Percentiles rank a stretch among this genome's conserved stretches.
phyloP scores from a whole-genome alignment of 92 coral and sea anemone genomes.

The Phenganax subtilis region DNA sequence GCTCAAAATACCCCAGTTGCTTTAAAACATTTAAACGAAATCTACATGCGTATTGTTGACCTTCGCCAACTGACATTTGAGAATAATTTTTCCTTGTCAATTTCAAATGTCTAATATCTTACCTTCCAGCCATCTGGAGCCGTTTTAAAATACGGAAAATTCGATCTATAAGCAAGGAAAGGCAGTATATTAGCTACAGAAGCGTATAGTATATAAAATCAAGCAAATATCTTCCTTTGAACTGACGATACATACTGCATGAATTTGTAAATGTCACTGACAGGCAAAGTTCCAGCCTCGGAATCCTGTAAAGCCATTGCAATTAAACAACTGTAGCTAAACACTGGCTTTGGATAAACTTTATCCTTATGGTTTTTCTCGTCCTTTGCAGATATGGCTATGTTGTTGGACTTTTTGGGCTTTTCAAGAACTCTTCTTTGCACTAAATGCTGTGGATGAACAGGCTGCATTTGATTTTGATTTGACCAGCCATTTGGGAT shows the following conservation, averaged over 20 bases:
- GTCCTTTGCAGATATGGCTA: slow-evolving; percentile 66
- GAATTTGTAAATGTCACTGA: slow-evolving; percentile 99
- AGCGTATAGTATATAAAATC: background rate
- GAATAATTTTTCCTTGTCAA: background rate
- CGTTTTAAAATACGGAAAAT: slow-evolving; percentile 99
- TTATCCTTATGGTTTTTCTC: slow-evolving; percentile 76
- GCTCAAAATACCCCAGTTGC: background rate
- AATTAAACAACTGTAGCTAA: slow-evolving; percentile 93
- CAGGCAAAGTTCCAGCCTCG: slow-evolving; percentile 98
- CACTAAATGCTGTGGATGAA: slow-evolving; percentile 45
- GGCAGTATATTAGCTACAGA: slow-evolving; percentile 36
- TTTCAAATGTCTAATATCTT: slow-evolving; percentile 27
- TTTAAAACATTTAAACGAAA: background rate
- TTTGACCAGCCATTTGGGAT: slow-evolving; percentile 56
- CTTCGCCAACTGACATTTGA: slow-evolving; percentile 12
- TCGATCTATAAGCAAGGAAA: slow-evolving; percentile 67
- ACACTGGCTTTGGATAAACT: slow-evolving; percentile 93
- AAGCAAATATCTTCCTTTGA: background rate
- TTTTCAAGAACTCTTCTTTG: slow-evolving; percentile 73
- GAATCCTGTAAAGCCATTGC: slow-evolving; percentile 97
- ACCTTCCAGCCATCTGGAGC: slow-evolving; percentile 99
- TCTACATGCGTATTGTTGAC: background rate
- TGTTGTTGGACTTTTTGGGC: slow-evolving; percentile 58
- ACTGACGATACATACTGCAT: slow-evolving; percentile 78
- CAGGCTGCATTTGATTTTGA: slow-evolving; percentile 30